Base-by-base conservation (phyloP, 1,140 invertebrate genomes). In the Mesaphorura yosii region DNA sequence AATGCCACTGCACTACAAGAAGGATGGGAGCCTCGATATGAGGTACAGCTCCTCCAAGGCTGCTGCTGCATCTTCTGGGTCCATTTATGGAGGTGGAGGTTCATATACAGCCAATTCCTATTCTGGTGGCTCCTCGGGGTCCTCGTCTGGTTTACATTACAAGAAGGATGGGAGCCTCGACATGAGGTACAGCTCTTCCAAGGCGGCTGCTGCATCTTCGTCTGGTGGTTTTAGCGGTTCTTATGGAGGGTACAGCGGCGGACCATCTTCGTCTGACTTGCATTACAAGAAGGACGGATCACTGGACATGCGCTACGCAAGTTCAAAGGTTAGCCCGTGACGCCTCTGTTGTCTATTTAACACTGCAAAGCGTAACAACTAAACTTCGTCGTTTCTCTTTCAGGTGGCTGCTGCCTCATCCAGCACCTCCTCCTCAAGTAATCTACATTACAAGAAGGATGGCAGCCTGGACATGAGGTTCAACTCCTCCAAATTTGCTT, bases 1-100 rank as follows among this genome's bases (percentile, higher is more conserved):
- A n/a, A n/a, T n/a, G n/a, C n/a, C n/a, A 34, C 17, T 61, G 63
- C 48, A 55, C n/a, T 55, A 34, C 38, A 55, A n/a, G 3, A 55
- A 55, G 25, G 29, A 26, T 34, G 53, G 53, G 6, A 29, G 19
- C 5, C 27, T 51, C 0, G 53, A 55, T 34, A 55, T 55, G 53
- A 23, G 53, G 0, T 55, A 55, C 25, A 7, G 12, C 2, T 55
- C 53, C n/a, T 55, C 53, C 1, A 42, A 38, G 15, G 26, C 39
- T 14, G 39, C 25, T 5, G 27, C n/a, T 1, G 7, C 40, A 2
- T 31, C 50, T 3, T 12, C 37, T 3, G 0, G 17, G 4, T 14
- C 7, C 17, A 5, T 6, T 46, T 5, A 19, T 46, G n/a, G 2
- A 25, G 2, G 17, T 12, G 15, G n/a, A 10, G 25, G 1, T 22